Evolutionary conservation across 2,888 invertebrate species (phyloP).

Genomic region (Malacosoma neustria): DNA sequence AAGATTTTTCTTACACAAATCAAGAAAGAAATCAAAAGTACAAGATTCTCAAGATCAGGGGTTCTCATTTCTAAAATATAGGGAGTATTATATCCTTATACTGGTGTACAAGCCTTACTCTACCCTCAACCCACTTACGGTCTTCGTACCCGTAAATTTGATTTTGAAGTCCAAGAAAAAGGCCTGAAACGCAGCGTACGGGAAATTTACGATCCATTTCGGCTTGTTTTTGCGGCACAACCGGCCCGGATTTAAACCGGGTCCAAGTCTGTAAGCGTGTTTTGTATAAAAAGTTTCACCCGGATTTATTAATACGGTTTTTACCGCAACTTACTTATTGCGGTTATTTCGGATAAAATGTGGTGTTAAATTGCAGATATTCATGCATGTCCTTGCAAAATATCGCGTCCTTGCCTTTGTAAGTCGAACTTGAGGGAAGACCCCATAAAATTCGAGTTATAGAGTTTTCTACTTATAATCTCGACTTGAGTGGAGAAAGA

Average conservation of each 20-base stretch:
- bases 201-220: slow-evolving; percentile 49
- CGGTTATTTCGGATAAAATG: background rate
- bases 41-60: too few species aligned
- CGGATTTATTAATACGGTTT: background rate
- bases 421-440: too few species aligned
- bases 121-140: slow-evolving; percentile 18
- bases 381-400: too few species aligned
- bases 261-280: slow-evolving; percentile 40
- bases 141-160: slow-evolving; percentile 35
- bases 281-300: slow-evolving; percentile 27
- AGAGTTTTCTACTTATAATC: too few species aligned
- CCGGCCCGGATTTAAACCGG: slow-evolving; percentile 37
- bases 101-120: slow-evolving; percentile 8
- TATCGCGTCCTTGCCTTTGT: too few species aligned
- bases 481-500: too few species aligned
- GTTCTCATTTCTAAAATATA: too few species aligned
- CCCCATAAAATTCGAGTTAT: too few species aligned
- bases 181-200: slow-evolving; percentile 30
- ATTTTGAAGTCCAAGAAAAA: slow-evolving; percentile 47
- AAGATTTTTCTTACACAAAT: too few species aligned
- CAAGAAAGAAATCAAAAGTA: too few species aligned
- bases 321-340: background rate
- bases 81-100: too few species aligned
- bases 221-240: slow-evolving; percentile 51
- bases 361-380: background rate